Evolutionary conservation across 2,797 vertebrate species (phyloP).

Genomic region (Lophotriccus pileatus): DNA sequence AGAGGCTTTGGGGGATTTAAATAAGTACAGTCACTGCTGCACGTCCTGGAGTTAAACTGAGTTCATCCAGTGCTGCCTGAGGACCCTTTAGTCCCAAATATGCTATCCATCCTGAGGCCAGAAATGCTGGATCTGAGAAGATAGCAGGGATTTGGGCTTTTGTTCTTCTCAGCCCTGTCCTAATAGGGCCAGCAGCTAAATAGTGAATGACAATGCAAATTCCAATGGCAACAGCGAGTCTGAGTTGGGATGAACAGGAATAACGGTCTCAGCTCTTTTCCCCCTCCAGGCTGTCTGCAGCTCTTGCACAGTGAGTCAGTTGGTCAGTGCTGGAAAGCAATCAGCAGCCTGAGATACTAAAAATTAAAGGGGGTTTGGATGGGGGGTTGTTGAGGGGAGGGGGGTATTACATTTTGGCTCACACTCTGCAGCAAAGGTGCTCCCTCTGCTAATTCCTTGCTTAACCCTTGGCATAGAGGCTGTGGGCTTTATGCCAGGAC

Average conservation of each 20-base stretch:
- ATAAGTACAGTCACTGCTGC: background rate
- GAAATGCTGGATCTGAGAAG: background rate
- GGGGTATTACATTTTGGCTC: background rate
- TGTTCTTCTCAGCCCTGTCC: background rate
- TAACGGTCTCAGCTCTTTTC: conserved; percentile 41
- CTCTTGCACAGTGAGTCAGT: background rate
- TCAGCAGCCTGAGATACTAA: background rate
- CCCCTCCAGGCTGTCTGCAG: conserved; percentile 24
- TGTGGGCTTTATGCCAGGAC: background rate
- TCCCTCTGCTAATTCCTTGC: conserved; percentile 1
- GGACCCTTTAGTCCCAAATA: background rate
- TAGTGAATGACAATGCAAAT: conserved; percentile 44
- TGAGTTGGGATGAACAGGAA: conserved; percentile 37
- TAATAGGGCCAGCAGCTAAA: background rate
- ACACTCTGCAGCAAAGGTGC: background rate
- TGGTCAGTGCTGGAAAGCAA: background rate
- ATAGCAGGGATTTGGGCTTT: background rate
- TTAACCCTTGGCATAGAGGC: background rate
- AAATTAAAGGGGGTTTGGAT: background rate
- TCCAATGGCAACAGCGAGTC: conserved; percentile 3
- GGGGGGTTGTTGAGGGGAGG: background rate
- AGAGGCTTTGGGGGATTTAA: background rate
- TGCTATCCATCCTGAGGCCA: background rate
- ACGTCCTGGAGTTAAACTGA: background rate
- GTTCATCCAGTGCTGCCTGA: background rate